A percentile compares a stretch with the other conserved stretches of the same genome.
Conservation (phyloP, 2,888 invertebrate genomes). For the Acleris emargana region DNA sequence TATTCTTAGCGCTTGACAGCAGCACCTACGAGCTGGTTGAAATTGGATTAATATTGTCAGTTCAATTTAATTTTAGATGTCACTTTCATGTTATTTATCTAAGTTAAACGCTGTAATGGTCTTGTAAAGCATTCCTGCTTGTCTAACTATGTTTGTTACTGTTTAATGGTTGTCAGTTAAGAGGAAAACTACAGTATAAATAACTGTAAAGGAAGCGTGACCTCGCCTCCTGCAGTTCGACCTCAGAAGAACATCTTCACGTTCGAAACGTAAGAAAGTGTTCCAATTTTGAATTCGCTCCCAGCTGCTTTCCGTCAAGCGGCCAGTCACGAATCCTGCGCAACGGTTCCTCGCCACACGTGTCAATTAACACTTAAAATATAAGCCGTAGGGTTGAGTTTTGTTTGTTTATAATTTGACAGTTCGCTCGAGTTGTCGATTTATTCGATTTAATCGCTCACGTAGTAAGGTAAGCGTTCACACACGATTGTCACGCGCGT, state of each 20-base stretch:
- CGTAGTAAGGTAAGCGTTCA: constrained; percentile 58
- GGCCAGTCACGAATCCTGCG: constrained; percentile 51
- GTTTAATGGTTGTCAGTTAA: not conserved
- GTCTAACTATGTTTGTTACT: not conserved
- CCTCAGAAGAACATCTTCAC: constrained; percentile 51
- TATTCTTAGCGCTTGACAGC: constrained; percentile 38
- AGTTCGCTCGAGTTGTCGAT: constrained; percentile 49
- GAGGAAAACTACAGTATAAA: constrained; percentile 2
- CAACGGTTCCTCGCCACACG: constrained; percentile 43
- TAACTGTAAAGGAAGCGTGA: constrained; percentile 34
- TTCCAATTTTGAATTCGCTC: constrained; percentile 58
- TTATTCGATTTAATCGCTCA: constrained; percentile 69
- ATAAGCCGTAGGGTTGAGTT: constrained; percentile 46
- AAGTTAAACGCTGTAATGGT: not conserved
- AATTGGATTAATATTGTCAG: constrained; percentile 27
- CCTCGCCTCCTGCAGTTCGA: constrained; percentile 46
- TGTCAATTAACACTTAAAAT: constrained; percentile 44
- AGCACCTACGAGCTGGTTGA: constrained; percentile 25
- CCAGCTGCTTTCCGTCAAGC: constrained; percentile 48
- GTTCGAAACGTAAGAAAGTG: constrained; percentile 55
- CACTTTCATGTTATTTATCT: constrained; percentile 5
- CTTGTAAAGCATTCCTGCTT: not conserved
- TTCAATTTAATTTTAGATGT: constrained; percentile 27
- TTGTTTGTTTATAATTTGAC: constrained; percentile 48
- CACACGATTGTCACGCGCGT: constrained; percentile 63